Base-by-base conservation (phyloP, 2,888 invertebrate species). In the Rhamnusium bicolor region DNA sequence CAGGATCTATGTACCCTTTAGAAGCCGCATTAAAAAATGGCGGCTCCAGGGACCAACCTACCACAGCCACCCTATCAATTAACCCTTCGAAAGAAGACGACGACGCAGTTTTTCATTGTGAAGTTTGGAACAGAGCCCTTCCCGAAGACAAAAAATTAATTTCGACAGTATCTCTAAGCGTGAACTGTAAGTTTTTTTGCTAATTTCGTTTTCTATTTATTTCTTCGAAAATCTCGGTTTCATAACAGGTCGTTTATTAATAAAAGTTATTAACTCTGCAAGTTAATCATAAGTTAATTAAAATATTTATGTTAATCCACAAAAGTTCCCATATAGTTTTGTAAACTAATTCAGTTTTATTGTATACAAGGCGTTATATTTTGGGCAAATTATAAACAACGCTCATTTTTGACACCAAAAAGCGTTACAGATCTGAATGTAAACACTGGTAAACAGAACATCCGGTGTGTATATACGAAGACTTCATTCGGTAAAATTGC, bases 61-160 rank as follows among this genome's bases (percentile, higher is more conserved):
- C 95, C 14, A 92, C 93, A 62, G 93, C 94, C 3, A 94, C 94
- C 7, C 89, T 97, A 62, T 90, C 92, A 27, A 89, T 97, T 79
- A 92, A 91, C 74, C 97, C 97, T 2, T 91, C 92, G 29, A 92
- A 95, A 77, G 95, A 95, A 77, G 96, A 97, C 87, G 96, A 97
- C 85, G 93, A 94, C 8, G 94, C 95, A 72, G 90, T 92, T 65
- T 96, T 94, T 89, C 92, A 94, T 73, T 97, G 97, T 87, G 94
- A 94, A 77, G 96, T 97, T 65, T 94, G 94, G 91, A 97, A 97
- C 89, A 90, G 97, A 58, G 97, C 97, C 78, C 94, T 97, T 92
- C 91, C 67, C 54, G 67, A 67, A 19, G 67, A 56, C 40, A 67
- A 67, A 67, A 95, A 95, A 80, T 89, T 96, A 77, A 95, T 95